Evolutionary conservation across 2,797 vertebrate genomes (phyloP).

Genomic region (Tolypeutes matacus): DNA sequence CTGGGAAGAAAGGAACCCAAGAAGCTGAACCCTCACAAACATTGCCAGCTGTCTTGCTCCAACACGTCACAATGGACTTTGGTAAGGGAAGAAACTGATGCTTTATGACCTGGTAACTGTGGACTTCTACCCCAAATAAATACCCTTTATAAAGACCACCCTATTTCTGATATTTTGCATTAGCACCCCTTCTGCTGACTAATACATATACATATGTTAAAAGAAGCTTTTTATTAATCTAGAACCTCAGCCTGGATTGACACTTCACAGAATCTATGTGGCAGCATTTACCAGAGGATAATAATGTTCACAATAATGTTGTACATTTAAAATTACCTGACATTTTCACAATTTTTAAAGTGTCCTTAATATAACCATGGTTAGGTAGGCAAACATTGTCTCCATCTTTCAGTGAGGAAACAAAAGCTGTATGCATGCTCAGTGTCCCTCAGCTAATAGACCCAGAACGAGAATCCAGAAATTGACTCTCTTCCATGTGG

Average conservation of each 20-base stretch:
- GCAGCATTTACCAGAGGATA: not conserved
- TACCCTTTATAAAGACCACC: too few relatives aligned
- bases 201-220: not conserved
- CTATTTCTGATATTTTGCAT: too few relatives aligned
- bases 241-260: not conserved
- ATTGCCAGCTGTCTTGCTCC: too few relatives aligned
- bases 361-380: not conserved
- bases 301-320: not conserved
- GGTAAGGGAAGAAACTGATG: too few relatives aligned
- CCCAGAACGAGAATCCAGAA: not conserved
- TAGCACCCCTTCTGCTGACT: too few relatives aligned
- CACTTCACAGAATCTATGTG: not conserved
- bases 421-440: not conserved
- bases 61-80: too few relatives aligned
- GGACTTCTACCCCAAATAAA: too few relatives aligned
- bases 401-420: not conserved
- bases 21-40: too few relatives aligned
- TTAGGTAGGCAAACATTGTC: not conserved
- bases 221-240: constrained; percentile 18
- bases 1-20: too few relatives aligned
- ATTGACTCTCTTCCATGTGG: not conserved
- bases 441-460: not conserved
- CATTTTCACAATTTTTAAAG: not conserved
- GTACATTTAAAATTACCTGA: not conserved
- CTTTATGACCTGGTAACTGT: too few relatives aligned